A percentile compares a stretch with the other conserved stretches of the same genome.
phyloP scores from a whole-genome alignment of 2,888 invertebrate genomes.

The Augiades crinisus region DNA sequence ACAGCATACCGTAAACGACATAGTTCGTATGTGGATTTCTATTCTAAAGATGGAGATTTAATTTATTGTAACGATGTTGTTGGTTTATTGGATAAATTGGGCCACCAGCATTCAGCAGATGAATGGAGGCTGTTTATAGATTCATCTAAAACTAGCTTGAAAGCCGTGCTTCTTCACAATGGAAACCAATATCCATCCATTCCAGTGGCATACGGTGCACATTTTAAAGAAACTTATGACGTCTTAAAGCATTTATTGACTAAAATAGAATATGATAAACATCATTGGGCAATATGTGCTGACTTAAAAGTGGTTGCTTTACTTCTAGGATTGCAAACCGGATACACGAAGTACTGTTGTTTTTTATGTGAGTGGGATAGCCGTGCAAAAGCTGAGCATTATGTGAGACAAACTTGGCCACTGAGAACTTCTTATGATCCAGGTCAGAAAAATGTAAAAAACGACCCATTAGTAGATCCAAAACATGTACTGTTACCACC shows the following conservation, averaged over 20 bases:
- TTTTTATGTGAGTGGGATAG: conserved; percentile 28
- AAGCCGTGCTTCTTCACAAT: conserved; percentile 35
- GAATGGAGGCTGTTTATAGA: conserved; percentile 36
- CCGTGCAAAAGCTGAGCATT: conserved; percentile 22
- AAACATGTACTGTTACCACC: conserved; percentile 28
- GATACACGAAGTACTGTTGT: conserved; percentile 31
- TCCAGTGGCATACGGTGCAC: conserved; percentile 32
- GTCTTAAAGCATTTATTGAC: conserved; percentile 28
- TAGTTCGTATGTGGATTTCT: conserved; percentile 28
- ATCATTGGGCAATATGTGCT: conserved; percentile 25
- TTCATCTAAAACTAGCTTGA: conserved; percentile 35
- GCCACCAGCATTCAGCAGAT: conserved; percentile 27
- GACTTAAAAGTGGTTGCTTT: conserved; percentile 31
- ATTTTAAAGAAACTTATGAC: conserved; percentile 24
- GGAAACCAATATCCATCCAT: conserved; percentile 34
- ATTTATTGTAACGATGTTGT: conserved; percentile 32
- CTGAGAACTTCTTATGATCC: conserved; percentile 1
- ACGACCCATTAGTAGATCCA: conserved; percentile 25
- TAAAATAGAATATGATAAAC: conserved; percentile 27
- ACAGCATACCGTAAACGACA: conserved; percentile 27
- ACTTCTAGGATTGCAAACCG: conserved; percentile 28
- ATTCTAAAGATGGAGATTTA: conserved; percentile 34
- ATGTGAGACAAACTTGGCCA: conserved; percentile 25
- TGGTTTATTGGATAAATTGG: conserved; percentile 35
- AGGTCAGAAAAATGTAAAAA: conserved; percentile 15